These are phyloP conservation scores for Vanessa atalanta DNA, from an alignment of 1,140 invertebrate species.

Conservation along the genomic window DNA sequence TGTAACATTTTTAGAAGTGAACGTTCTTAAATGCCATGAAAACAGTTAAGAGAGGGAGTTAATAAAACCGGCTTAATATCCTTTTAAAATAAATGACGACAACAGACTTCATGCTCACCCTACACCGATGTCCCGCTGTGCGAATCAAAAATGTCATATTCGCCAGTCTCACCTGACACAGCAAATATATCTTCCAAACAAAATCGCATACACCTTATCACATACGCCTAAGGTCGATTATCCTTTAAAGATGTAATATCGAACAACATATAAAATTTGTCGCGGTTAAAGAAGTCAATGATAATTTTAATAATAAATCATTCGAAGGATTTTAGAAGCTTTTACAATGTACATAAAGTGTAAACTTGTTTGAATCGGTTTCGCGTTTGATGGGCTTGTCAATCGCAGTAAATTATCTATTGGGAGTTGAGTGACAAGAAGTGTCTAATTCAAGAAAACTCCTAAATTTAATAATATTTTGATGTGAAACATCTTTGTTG, in stretches of 20 bases:
- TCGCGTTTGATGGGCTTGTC: neutral
- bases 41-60: neutral
- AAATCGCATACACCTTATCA: neutral
- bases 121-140: constrained; percentile 24
- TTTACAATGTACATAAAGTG: neutral
- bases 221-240: neutral
- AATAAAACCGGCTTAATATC: neutral
- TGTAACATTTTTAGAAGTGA: no score
- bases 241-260: neutral
- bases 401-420: constrained; percentile 7
- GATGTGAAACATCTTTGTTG: neutral
- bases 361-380: neutral
- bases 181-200: neutral
- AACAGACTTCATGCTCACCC: constrained; percentile 1
- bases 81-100: neutral
- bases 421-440: neutral
- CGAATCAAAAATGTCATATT: constrained; percentile 39
- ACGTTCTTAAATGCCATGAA: no score
- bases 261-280: neutral
- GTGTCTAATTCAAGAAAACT: neutral
- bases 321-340: constrained; percentile 3
- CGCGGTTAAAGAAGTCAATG: constrained; percentile 20
- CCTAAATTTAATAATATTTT: neutral
- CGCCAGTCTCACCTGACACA: constrained; percentile 14
- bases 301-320: constrained; percentile 11